phyloP scores from a whole-genome alignment of 2,797 vertebrate species.

The Schizopygopsis pylzovi region DNA sequence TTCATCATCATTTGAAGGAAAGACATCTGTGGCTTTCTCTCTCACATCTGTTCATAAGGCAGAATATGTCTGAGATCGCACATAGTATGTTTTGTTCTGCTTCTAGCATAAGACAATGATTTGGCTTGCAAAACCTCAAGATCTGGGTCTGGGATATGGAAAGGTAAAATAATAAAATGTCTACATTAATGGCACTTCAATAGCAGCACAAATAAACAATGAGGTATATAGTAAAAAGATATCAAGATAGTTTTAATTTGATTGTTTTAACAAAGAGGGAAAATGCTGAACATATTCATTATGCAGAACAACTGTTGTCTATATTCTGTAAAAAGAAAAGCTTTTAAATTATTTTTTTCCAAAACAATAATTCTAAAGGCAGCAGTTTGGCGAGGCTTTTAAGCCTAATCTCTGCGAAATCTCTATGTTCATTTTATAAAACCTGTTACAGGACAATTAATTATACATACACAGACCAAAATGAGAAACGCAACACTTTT shows the following conservation, averaged over 20 bases:
- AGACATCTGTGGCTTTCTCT: conserved; percentile 16
- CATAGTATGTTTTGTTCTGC: neutral
- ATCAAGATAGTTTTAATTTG: neutral
- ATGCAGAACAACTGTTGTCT: neutral
- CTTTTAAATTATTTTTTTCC: neutral
- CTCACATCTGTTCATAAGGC: neutral
- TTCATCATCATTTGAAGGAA: conserved; percentile 27
- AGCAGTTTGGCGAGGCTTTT: neutral
- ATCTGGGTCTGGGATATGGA: neutral
- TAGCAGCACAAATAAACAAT: neutral
- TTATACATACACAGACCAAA: neutral
- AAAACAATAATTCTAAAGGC: conserved; percentile 11
- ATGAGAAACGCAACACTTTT: too few relatives aligned
- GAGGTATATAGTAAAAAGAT: neutral
- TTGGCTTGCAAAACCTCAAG: neutral
- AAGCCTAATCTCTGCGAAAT: conserved; percentile 4
- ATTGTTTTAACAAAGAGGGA: neutral
- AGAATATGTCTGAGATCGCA: neutral
- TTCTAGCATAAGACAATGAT: conserved; percentile 14
- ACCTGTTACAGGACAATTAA: neutral
- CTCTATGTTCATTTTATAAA: neutral
- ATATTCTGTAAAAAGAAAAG: neutral
- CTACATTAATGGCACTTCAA: neutral
- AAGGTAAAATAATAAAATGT: neutral
- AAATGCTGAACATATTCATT: neutral